Evolutionary conservation across 2,888 invertebrate species (phyloP), one percentile per base, ranked within the genome.

Genomic region (Sinhomidia bicolor): DNA sequence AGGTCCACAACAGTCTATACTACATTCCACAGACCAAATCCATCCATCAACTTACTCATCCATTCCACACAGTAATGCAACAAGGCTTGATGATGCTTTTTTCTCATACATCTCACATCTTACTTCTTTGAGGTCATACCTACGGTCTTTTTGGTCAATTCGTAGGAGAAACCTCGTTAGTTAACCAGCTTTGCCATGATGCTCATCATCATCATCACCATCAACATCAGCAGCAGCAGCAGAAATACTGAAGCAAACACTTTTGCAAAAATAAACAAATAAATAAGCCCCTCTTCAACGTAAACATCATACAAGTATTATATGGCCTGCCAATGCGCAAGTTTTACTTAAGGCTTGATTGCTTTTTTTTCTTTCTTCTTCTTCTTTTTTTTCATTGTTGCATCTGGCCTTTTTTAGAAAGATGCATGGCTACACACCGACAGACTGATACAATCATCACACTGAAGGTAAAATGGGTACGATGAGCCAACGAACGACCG

Each of bases 91-190:
- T n/a, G n/a, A n/a, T n/a, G n/a, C n/a, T n/a, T n/a, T n/a, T n/a
- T 68, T 23, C 9, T 57, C 20, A 20, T 4, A 57, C 12, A 60
- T 20, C n/a, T 3, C 3, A 57, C 57, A 23, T 41, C 44, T 44
- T 51, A n/a, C 60, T 29, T 65, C 74, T 83, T 83, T 83, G 57
- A 83, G 83, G 83, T 83, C 83, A 83, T 44, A 57, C 60, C 74
- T 41, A 74, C 74, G 83, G 71, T 83, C 71, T 51, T 83, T 54
- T 44, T 83, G 71, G 83, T 74, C 71, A 71, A 36, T 82, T 71
- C 9, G 23, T 71, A 71, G 71, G 71, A 82, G 74, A 83, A 83
- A 57, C 83, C 60, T 74, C 54, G 23, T 57, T 82, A 51, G 71
- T 41, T 44, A 60, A 36, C 47, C 80, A 82, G 82, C 80, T 44